Evolutionary conservation across 2,797 vertebrate species (phyloP).

Genomic region (Hippoglossus hippoglossus): DNA sequence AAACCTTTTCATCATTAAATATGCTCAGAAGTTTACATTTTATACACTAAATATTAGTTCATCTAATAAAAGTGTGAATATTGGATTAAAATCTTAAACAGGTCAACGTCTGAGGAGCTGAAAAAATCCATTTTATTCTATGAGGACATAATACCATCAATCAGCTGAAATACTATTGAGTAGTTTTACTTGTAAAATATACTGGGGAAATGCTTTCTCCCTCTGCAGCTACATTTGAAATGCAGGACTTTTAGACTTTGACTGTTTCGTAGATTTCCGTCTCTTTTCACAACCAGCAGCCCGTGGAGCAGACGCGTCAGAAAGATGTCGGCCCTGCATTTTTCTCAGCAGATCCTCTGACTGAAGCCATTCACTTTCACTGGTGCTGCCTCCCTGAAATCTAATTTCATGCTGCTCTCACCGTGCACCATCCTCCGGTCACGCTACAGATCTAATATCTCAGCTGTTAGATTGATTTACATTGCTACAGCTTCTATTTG

Average conservation of each 20-base stretch:
- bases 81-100: background rate
- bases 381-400: conserved; percentile 71
- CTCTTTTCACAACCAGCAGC: conserved; percentile 23
- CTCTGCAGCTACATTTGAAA: background rate
- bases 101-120: too few relatives aligned
- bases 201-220: background rate
- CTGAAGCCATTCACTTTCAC: conserved; percentile 79
- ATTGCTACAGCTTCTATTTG: conserved; percentile 54
- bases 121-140: background rate
- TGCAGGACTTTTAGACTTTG: conserved; percentile 4
- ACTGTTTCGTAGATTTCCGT: background rate
- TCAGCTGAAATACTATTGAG: background rate
- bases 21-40: too few relatives aligned
- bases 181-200: background rate
- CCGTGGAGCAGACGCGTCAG: conserved; percentile 33
- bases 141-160: background rate
- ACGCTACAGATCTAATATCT: conserved; percentile 77
- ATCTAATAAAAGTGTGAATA: background rate
- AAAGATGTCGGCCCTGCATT: conserved; percentile 30
- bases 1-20: too few relatives aligned
- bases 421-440: conserved; percentile 62
- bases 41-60: too few relatives aligned
- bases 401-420: conserved; percentile 81
- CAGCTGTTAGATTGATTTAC: conserved; percentile 69
- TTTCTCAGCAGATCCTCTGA: conserved; percentile 41